phyloP scores from a whole-genome alignment of 2,797 vertebrate genomes.

The Coregonus suidteri region DNA sequence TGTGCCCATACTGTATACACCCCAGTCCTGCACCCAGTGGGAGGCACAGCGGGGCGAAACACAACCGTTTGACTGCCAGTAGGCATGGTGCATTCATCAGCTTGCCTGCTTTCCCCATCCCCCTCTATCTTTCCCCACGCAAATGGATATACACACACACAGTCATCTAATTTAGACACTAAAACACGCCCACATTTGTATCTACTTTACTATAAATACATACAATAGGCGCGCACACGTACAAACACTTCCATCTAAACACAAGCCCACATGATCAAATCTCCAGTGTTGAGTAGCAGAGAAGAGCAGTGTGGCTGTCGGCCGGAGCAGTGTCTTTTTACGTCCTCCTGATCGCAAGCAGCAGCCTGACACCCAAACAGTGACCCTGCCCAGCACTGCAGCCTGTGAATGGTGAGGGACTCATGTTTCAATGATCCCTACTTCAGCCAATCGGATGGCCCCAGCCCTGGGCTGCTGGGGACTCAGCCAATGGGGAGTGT shows the following conservation, averaged over 20 bases:
- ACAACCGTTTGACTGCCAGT: not conserved
- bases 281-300: not conserved
- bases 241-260: not conserved
- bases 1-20: not conserved
- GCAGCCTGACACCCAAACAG: constrained; percentile 76
- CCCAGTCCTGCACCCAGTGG: too few species aligned
- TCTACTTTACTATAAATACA: not conserved
- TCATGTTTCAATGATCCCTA: constrained; percentile 64
- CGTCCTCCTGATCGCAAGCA: constrained; percentile 45
- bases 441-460: constrained; percentile 70
- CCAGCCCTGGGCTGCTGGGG: constrained; percentile 59
- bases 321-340: not conserved
- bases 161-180: too few species aligned
- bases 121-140: not conserved
- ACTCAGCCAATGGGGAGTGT: constrained; percentile 75
- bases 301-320: not conserved
- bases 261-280: not conserved
- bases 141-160: not conserved
- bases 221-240: not conserved
- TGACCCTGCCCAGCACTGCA: constrained; percentile 61
- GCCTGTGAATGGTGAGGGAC: constrained; percentile 69
- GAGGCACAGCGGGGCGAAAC: not conserved
- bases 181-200: not conserved
- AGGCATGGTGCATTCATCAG: not conserved
- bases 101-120: not conserved